Evolutionary conservation across 2,113 vertebrate genomes (phyloP), one percentile per base, ranked within the genome.

Genomic region (Pontoporia blainvillei): DNA sequence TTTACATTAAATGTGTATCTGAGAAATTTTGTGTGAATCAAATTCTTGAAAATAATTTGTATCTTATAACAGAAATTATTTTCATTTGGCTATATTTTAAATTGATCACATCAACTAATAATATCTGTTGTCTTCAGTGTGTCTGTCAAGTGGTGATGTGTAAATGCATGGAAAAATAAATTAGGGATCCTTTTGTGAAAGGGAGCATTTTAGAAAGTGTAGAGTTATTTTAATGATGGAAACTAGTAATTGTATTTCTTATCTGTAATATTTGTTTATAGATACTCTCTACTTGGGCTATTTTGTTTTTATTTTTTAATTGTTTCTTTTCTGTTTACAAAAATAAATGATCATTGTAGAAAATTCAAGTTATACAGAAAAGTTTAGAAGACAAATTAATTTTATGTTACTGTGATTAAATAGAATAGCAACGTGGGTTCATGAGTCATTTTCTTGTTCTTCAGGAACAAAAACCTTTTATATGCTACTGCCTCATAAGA

Each of bases 1-100:
- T 62, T 88, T n/a, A 94, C 14, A 36, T 84, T 91, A 92, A 39
- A 66, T 91, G 82, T 1, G 2, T 95, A 4, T 94, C 21, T 83
- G 31, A 90, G 86, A 57, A 93, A 52, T 85, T 92, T 82, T 90
- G 54, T 85, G 17, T 90, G 44, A 92, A 76, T 95, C 31, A 82
- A 36, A 44, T 69, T 72, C 95, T 90, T 88, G 20, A 88, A 90
- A 91, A 41, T 95, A 95, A 57, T 69, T 79, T 81, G 13, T 72
- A 49, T 92, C 27, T 92, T 96, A 41, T 52, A n/a, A 84, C 31
- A 96, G 49, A 93, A 92, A 69, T 57, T 67, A 64, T 81, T 72
- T 93, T 86, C 46, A 73, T 79, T 75, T 90, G n/a, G 41, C 41
- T 79, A 10, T 87, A 66, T 94, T 92, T 94, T 92, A 95, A 96